phyloP scores from a whole-genome alignment of 2,113 vertebrate species.

The Aegypius monachus region DNA sequence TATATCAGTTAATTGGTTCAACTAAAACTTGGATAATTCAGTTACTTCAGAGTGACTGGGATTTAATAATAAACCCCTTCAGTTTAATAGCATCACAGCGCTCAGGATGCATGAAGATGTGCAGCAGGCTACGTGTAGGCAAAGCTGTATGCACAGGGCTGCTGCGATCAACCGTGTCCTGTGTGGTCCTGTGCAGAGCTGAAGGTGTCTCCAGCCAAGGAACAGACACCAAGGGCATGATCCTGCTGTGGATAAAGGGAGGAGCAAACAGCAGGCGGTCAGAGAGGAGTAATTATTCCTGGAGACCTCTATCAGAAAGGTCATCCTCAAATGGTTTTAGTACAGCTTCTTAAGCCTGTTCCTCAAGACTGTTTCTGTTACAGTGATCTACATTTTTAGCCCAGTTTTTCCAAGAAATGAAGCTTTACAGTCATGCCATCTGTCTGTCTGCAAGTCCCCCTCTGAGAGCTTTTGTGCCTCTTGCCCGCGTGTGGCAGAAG shows the following conservation, averaged over 20 bases:
- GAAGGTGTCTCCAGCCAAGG: background rate
- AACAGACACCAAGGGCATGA: background rate
- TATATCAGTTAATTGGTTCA: slow-evolving; percentile 42
- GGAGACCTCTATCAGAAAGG: background rate
- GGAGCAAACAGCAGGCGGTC: background rate
- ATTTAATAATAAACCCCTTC: background rate
- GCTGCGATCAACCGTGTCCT: background rate
- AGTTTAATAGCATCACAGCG: background rate
- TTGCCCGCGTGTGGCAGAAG: background rate
- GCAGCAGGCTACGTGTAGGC: background rate
- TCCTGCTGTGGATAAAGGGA: background rate
- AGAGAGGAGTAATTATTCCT: background rate
- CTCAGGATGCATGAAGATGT: background rate
- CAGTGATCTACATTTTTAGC: slow-evolving; percentile 30
- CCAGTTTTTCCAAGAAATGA: background rate
- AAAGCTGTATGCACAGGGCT: background rate
- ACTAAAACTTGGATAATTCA: background rate
- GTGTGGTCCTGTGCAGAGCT: background rate
- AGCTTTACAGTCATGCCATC: background rate
- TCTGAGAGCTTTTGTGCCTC: background rate
- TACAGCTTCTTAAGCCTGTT: background rate
- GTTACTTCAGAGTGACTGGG: background rate
- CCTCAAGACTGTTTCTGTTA: background rate
- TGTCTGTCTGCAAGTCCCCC: background rate
- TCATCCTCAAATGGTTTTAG: background rate